Base-by-base conservation (phyloP, 1,140 invertebrate genomes). In the Cotesia typhae region DNA sequence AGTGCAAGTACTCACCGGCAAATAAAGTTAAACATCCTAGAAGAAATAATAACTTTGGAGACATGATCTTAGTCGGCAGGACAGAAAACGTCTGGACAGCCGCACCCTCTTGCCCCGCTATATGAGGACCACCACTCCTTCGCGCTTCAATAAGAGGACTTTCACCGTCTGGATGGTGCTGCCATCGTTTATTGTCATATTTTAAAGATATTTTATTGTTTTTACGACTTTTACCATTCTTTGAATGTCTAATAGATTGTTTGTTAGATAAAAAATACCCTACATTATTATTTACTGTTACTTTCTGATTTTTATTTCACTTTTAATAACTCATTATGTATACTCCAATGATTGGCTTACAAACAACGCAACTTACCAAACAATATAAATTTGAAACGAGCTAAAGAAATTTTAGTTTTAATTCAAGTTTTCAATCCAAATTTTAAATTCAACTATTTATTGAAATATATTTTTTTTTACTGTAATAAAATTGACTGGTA, bases 81-180 rank as follows among this genome's bases (percentile, higher is more conserved):
- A 83, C 81, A 75, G 83, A 82, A 79, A 82, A 81, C 80, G 86
- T 87, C 85, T 87, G 86, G 80, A 87, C 85, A 83, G 85, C 83
- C 86, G 85, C 86, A 84, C 86, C 86, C 85, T 87, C 86, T 87
- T 82, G 81, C 80, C 84, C 84, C 83, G 85, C 85, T 87, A 86
- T 87, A 87, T 87, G 84, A 82, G 79, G 78, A 81, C 85, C 83
- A 81, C 82, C 82, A 82, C 84, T 85, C 84, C 82, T 82, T 82
- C 79, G 77, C 80, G 79, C 76, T 79, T 79, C 77, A 76, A 76
- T 75, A 63, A 52, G 63, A 81, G 71, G 77, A 85, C 86, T 86
- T 86, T 87, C 85, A 85, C 86, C 81, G 81, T 81, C 84, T 78
- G 83, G 71, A 78, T 74, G 72, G 83, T 87, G 85, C 84, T 87